Percentiles rank a stretch among this genome's conserved stretches.
Conservation (phyloP, 2,113 vertebrate species). For the Potamarius usumacintae region DNA sequence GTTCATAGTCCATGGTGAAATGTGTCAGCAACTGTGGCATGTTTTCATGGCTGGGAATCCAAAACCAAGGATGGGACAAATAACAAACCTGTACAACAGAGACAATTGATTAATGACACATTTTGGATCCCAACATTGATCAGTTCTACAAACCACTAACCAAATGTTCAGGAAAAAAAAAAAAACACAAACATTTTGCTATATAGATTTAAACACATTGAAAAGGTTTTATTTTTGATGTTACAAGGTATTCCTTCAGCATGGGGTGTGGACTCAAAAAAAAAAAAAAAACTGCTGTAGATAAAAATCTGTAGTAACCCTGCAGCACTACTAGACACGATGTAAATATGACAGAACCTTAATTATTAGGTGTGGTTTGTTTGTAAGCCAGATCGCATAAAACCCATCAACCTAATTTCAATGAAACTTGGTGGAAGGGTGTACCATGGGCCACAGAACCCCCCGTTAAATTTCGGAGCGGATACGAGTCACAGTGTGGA, state of each 20-base stretch:
- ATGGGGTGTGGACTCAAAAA: not conserved
- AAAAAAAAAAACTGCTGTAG: not conserved
- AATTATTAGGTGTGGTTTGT: no score
- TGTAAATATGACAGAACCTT: not conserved
- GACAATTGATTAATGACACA: not conserved
- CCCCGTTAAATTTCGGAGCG: no score
- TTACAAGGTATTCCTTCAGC: not conserved
- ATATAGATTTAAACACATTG: not conserved
- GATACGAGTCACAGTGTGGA: no score
- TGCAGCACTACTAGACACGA: not conserved
- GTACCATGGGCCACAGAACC: no score
- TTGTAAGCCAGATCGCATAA: no score
- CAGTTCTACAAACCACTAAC: not conserved
- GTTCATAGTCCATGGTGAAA: conserved; percentile 41
- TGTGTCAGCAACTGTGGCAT: conserved; percentile 30
- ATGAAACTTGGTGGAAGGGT: no score
- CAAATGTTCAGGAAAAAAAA: not conserved
- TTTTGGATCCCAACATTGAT: not conserved
- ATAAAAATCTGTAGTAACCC: not conserved
- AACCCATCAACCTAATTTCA: no score
- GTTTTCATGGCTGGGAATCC: conserved; percentile 33
- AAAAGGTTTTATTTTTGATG: not conserved
- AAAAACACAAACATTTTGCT: not conserved
- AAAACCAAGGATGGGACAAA: conserved; percentile 12
- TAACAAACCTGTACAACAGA: conserved; percentile 32